Evolutionary conservation across 2,888 invertebrate genomes (phyloP).

Genomic region (Apodemia duryi): DNA sequence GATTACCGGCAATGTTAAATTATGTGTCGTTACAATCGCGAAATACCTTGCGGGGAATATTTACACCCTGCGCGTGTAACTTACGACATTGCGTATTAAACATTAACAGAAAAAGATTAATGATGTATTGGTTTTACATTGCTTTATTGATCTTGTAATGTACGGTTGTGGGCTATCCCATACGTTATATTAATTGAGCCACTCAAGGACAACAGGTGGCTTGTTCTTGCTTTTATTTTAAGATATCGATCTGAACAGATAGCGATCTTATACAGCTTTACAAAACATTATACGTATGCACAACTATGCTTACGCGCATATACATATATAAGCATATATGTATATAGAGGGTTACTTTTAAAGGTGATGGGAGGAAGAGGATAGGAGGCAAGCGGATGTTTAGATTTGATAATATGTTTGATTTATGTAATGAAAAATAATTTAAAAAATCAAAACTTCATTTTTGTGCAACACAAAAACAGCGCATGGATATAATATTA

Average conservation of each 20-base stretch:
- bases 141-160: constrained; percentile 28
- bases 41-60: constrained; percentile 14
- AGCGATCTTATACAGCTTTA: background rate
- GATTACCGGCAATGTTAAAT: constrained; percentile 22
- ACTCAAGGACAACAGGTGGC: constrained; percentile 3
- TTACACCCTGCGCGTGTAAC: constrained; percentile 14
- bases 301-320: too few relatives aligned
- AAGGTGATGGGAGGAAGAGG: too few relatives aligned
- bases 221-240: constrained; percentile 3
- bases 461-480: too few relatives aligned
- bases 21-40: constrained; percentile 16
- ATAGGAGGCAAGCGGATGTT: too few relatives aligned
- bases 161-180: constrained; percentile 17
- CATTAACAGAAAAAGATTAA: constrained; percentile 22
- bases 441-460: too few relatives aligned
- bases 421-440: too few relatives aligned
- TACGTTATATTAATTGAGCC: constrained; percentile 7
- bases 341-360: too few relatives aligned
- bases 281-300: background rate
- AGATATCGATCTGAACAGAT: background rate
- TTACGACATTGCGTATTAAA: background rate
- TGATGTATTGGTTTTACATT: constrained; percentile 25
- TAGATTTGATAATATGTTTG: too few relatives aligned
- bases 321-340: too few relatives aligned
- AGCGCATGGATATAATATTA: too few relatives aligned